Evolutionary conservation across 2,888 invertebrate genomes (phyloP).

Genomic region (Troglohyphantes excavatus): DNA sequence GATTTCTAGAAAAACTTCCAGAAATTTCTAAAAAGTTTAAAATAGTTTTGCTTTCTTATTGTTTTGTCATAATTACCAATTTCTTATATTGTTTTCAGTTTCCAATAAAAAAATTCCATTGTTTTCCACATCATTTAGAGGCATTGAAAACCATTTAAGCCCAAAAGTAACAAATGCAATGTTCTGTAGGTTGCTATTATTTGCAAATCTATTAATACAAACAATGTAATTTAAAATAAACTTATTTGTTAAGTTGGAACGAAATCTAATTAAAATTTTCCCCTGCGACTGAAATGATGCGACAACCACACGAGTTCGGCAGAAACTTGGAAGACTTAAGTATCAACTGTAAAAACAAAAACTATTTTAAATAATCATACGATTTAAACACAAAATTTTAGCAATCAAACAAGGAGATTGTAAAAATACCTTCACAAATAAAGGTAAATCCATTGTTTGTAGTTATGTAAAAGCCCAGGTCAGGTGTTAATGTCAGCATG

Average conservation of each 20-base stretch:
- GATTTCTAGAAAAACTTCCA: too few species aligned
- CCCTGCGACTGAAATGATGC: background rate
- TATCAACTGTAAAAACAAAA: conserved; percentile 44
- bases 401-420: background rate
- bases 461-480: background rate
- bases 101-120: too few species aligned
- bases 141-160: too few species aligned
- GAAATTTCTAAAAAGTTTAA: too few species aligned
- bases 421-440: conserved; percentile 14
- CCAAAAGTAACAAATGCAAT: too few species aligned
- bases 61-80: too few species aligned
- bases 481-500: background rate
- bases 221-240: too few species aligned
- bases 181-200: too few species aligned
- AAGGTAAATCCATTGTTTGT: background rate
- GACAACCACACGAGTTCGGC: conserved; percentile 28
- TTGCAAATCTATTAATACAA: too few species aligned
- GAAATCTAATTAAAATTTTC: background rate
- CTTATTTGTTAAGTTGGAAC: background rate
- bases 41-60: too few species aligned
- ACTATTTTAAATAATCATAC: background rate
- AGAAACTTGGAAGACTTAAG: conserved; percentile 7
- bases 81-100: too few species aligned
- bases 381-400: background rate
- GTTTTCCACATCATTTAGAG: too few species aligned